Conservation (phyloP, 2,888 invertebrate species). For the Odontomyia ornata region DNA sequence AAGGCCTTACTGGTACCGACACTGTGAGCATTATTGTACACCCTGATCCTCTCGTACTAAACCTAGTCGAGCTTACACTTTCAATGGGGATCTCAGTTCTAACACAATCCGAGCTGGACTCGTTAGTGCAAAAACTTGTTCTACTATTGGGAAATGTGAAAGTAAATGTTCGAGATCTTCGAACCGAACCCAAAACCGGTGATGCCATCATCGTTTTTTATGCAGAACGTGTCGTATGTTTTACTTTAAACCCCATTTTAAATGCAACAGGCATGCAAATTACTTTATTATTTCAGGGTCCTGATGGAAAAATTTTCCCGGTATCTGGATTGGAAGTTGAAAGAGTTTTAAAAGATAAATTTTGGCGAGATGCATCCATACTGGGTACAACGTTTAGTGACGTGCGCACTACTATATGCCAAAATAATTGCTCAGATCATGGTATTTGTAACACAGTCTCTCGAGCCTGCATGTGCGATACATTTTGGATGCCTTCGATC, state of each 20-base stretch:
- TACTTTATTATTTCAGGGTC: slow-evolving; percentile 25
- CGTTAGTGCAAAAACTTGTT: slow-evolving; percentile 81
- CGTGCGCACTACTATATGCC: slow-evolving; percentile 86
- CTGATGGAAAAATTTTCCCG: slow-evolving; percentile 58
- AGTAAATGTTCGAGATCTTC: slow-evolving; percentile 69
- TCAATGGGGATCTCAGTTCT: slow-evolving; percentile 77
- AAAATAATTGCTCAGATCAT: slow-evolving; percentile 92
- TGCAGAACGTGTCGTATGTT: slow-evolving; percentile 68
- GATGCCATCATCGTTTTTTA: slow-evolving; percentile 76
- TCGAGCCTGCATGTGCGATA: slow-evolving; percentile 87
- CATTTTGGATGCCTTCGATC: slow-evolving; percentile 95
- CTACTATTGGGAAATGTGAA: slow-evolving; percentile 78
- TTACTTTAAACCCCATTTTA: not conserved
- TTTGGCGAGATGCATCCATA: slow-evolving; percentile 75
- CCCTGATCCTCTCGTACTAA: slow-evolving; percentile 75
- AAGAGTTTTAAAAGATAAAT: slow-evolving; percentile 71
- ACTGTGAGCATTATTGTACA: slow-evolving; percentile 86
- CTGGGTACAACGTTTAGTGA: slow-evolving; percentile 76
- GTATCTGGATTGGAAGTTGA: slow-evolving; percentile 74
- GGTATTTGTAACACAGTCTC: slow-evolving; percentile 87
- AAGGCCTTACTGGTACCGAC: slow-evolving; percentile 84
- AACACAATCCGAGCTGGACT: slow-evolving; percentile 71
- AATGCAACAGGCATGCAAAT: not conserved
- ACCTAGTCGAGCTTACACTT: slow-evolving; percentile 83
- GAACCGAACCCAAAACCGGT: slow-evolving; percentile 70